Evolutionary conservation across 53 echinoderm and acorn worm species (phyloP), one percentile per base, ranked within the genome.

Genomic region (Arbacia lixula): DNA sequence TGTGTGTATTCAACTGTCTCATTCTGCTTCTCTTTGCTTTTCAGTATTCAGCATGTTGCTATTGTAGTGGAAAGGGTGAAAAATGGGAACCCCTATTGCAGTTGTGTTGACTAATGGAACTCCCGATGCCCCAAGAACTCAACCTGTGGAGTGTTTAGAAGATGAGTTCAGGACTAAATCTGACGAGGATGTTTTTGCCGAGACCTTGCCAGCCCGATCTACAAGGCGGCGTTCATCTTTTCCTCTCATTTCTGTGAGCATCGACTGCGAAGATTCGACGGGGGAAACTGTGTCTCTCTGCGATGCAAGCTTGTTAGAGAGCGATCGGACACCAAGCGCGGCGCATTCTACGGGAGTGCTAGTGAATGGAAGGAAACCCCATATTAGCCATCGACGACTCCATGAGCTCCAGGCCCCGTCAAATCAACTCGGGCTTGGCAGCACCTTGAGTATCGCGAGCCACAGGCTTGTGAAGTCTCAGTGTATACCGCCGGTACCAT

Each of bases 371-470:
- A 24, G 29, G 17, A 26, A 12, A 21, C 5, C 14, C 46, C 8
- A 14, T 10, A 8, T 14, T 46, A 46, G 53, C 33, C 53, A 32
- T 0, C 20, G 20, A 17, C 50, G 33, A 6, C n/a, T 51, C 46
- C 52, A n/a, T 0, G 21, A 51, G 30, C 53, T 74, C 19, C 32
- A 74, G n/a, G 38, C 34, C 38, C 78, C 78, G 12, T 21, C 35
- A 24, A 14, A 9, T 6, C 38, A 78, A 4, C 10, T 35, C 26
- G 41, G 16, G 3, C 78, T 56, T 12, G 82, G 82, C 9, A 81
- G 82, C 82, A 81, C 52, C 1, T 21, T 81, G 46, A 81, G 52
- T 34, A 42, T 81, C 40, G 82, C 82, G 2, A 81, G 43, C 33
- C 63, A 63, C 32, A 56, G 38, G 35, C 58, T 77, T 12, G 57